A percentile compares a stretch with the other conserved stretches of the same genome.
Conservation (phyloP, 1,140 invertebrate species). For the Drosophila arawakana region DNA sequence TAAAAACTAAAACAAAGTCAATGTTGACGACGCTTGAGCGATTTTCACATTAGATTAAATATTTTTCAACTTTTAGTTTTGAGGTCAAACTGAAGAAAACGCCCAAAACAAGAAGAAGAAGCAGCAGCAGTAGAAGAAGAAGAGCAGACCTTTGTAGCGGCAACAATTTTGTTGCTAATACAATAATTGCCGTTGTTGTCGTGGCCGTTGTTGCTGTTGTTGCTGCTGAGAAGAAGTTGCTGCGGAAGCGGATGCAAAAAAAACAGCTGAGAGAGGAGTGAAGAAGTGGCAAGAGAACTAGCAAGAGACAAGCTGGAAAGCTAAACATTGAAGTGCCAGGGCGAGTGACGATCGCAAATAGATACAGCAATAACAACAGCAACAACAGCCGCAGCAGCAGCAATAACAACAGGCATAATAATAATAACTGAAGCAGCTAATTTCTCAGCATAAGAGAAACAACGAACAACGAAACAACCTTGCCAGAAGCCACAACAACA, state of each 20-base stretch:
- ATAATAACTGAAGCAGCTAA: conserved; percentile 81
- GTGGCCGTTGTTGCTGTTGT: conserved; percentile 19
- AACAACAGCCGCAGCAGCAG: conserved; percentile 23
- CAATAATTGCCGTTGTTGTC: conserved; percentile 65
- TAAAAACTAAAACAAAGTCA: conserved; percentile 35
- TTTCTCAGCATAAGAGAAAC: conserved; percentile 69
- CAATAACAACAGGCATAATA: conserved; percentile 50
- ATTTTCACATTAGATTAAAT: conserved; percentile 82
- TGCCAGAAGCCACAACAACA: conserved; percentile 69
- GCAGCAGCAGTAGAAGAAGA: conserved; percentile 8
- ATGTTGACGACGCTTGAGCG: conserved; percentile 71
- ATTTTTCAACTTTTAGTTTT: conserved; percentile 72
- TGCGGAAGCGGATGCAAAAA: conserved; percentile 78
- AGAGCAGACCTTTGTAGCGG: conserved; percentile 49
- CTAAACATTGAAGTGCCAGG: conserved; percentile 74
- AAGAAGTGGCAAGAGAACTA: conserved; percentile 16
- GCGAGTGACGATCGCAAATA: conserved; percentile 75
- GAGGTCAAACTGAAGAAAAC: conserved; percentile 62
- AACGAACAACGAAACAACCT: conserved; percentile 52
- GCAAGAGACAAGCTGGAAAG: conserved; percentile 67
- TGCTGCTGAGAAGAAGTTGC: conserved; percentile 43
- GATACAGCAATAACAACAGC: conserved; percentile 53
- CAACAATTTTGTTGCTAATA: conserved; percentile 64
- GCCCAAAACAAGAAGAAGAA: conserved; percentile 16
- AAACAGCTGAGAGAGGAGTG: conserved; percentile 20